Base-by-base conservation (phyloP, 2,888 invertebrate genomes). In the Drosophila tripunctata region DNA sequence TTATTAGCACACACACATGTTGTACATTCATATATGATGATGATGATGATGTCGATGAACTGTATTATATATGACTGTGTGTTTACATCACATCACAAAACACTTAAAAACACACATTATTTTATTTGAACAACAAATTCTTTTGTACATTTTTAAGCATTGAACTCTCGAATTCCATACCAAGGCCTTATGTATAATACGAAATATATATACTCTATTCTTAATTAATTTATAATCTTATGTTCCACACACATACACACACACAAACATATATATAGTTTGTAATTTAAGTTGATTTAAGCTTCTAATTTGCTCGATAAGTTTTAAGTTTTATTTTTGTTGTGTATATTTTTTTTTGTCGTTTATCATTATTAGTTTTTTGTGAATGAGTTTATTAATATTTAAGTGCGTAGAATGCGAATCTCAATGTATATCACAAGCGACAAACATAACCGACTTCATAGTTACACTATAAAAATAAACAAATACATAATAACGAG, bases 151-250 rank as follows among this genome's bases (percentile, higher is more conserved):
- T 57, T 62, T 64, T 78, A 82, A 68, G 70, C 56, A 71, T 63
- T 71, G 38, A 64, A 67, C 52, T 52, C 58, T 52, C 58, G 35
- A 67, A 48, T 62, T 45, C 70, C 58, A 48, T 48, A 66, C 52
- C 50, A 80, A 74, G 78, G 81, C 81, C 84, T 88, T 88, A 88
- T 80, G 74, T 83, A 83, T 79, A 62, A 73, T 88, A 83, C 72
- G 45, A 72, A 80, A 83, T 65, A 86, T 86, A 86, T 86, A 72
- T 58, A 76, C 27, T 65, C 27, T 69, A 75, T 51, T 78, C 58
- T 78, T 82, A 70, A 81, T 69, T 65, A 69, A 47, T 27, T 60
- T 75, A 44, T 68, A 72, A 48, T 55, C 55, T 50, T 76, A 84
- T 72, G 70, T 78, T 80, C 57, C 65, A 64, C 52, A 75, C 65